Base-by-base conservation (phyloP, 1,140 invertebrate genomes). In the Tetraneura akinire region DNA sequence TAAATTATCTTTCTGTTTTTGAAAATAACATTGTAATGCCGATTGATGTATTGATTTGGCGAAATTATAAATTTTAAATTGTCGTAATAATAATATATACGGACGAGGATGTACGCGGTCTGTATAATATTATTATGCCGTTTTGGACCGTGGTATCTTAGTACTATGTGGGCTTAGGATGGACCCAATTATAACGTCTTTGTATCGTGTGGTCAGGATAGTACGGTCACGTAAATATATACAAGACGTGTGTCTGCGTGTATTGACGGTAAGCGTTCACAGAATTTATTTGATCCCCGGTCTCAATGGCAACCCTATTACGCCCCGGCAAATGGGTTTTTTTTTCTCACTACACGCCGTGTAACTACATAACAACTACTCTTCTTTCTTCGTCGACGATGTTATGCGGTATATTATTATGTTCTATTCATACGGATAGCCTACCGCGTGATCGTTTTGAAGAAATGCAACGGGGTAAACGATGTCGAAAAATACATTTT, bases 251-350 rank as follows among this genome's bases (percentile, higher is more conserved):
- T 10, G 68, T 49, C 14, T 71, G 45, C 26, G 16, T 51, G 47
- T 51, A 71, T 71, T 29, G 68, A 71, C 18, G 45, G 29, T 71
- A 49, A 51, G 47, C 68, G 68, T 71, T 71, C 29, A 21, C 32
- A 37, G 68, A 47, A 71, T 71, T 71, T 71, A 71, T 71, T 71
- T 51, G 68, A 71, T 71, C 51, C 47, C 6, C 70, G 32, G 53
- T 73, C 49, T 55, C 47, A 21, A 53, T 45, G 26, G 70, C 53
- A 73, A 73, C 49, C 49, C 16, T 73, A 73, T 73, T 73, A 73
- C 70, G 18, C 16, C 53, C 18, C 9, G 47, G 70, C 23, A 73
- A 73, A 73, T 73, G 49, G 62, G 45, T 9, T 47, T 73, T 73
- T 73, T 53, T 73, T 73, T 73, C 32, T 14, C 18, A 11, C 26